Evolutionary conservation across 2,797 vertebrate species (phyloP), one percentile per base, ranked within the genome.

Genomic region (Chanos chanos): DNA sequence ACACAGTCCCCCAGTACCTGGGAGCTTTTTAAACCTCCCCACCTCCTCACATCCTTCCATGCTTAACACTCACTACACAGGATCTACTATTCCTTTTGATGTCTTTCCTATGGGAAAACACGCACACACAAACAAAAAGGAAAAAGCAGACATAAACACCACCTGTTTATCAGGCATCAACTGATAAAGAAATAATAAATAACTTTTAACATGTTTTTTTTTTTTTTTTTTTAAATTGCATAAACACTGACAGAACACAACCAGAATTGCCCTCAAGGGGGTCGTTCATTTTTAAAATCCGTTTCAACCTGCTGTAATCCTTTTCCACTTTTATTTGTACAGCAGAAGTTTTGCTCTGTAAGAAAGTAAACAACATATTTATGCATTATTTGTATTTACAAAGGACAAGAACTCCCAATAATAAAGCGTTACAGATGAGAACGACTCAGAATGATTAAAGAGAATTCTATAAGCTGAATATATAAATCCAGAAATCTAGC

Each of bases 51-150:
- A 40, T 13, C 53, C 66, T 78, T 79, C 82, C 78, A 79, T 49
- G 24, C 80, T 76, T 68, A 15, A 43, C 65, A 61, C 79, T 83
- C 75, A 73, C 64, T 36, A 58, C 74, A 82, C 84, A 85, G 78
- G 77, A 84, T 84, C 80, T 79, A 78, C 74, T 82, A 85, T 86
- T 86, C 81, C 75, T 79, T 87, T 83, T 83, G 82, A 87, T 78
- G 83, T 73, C 67, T 70, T 72, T 80, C 62, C 82, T 78, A 78
- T 58, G 0, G 81, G 83, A 83, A 81, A 19, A 57, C 28, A 68
- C 71, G 7, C 8, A 61, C 18, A 44, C 52, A 28, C 66, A 22
- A 15, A 22, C 19, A 25, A 10, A 28, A 36, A 18, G 45, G 13
- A 31, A 64, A 61, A 30, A 45, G 34, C 21, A 70, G 61, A 70